Evolutionary conservation across 1,140 invertebrate species (phyloP).

Genomic region (Drosophila ironensis): DNA sequence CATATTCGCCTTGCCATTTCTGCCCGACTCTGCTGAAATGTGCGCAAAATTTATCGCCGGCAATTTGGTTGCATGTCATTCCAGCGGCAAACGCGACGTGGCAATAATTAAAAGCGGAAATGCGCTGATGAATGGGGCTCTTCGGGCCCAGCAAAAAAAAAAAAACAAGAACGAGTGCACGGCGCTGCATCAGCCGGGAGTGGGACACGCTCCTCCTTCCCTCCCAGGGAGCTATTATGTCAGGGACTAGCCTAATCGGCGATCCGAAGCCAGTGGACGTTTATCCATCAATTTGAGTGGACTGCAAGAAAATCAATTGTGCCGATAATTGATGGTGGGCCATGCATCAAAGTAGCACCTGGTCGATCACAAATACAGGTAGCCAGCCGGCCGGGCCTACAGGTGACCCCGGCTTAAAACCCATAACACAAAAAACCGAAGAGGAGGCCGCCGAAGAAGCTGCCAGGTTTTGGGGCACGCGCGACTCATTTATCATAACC

Average conservation of each 20-base stretch:
- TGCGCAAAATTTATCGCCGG: constrained; percentile 71
- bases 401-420: constrained; percentile 4
- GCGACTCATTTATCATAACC: constrained; percentile 61
- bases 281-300: constrained; percentile 19
- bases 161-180: no score
- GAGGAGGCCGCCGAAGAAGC: background rate
- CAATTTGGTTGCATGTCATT: constrained; percentile 79
- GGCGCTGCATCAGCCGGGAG: no score
- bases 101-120: constrained; percentile 80
- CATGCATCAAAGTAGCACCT: constrained; percentile 78
- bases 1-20: background rate
- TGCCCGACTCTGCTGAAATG: constrained; percentile 49
- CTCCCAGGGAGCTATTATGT: constrained; percentile 6
- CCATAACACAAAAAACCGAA: background rate
- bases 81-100: constrained; percentile 52
- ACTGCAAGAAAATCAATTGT: constrained; percentile 52
- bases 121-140: constrained; percentile 48
- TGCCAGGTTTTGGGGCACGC: constrained; percentile 45
- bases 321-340: constrained; percentile 60
- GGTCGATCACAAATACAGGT: constrained; percentile 67
- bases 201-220: no score
- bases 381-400: constrained; percentile 38
- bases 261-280: background rate
- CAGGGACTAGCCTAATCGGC: background rate
- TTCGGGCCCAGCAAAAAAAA: background rate